phyloP scores from a whole-genome alignment of 2,888 invertebrate genomes.

The Malthinus seriepunctatus region DNA sequence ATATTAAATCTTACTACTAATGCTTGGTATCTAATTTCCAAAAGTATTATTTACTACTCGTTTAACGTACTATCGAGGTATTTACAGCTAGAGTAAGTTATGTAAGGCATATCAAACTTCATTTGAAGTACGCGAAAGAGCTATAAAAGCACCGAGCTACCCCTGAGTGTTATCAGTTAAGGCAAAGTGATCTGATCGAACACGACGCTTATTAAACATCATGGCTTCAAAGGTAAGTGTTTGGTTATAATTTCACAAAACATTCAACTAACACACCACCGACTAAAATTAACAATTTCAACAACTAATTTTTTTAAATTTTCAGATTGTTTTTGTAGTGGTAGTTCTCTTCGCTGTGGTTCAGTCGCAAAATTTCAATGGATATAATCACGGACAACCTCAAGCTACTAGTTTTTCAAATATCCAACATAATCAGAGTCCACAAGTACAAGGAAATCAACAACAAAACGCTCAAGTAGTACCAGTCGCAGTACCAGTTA shows the following conservation, averaged over 20 bases:
- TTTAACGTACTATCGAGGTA: constrained; percentile 34
- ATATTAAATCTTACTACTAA: constrained; percentile 25
- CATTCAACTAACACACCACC: neutral
- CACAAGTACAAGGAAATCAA: constrained; percentile 20
- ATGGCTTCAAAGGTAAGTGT: constrained; percentile 42
- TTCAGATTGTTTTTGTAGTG: constrained; percentile 29
- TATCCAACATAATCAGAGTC: constrained; percentile 39
- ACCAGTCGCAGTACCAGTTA: constrained; percentile 40
- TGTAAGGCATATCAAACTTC: constrained; percentile 41
- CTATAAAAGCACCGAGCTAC: constrained; percentile 39
- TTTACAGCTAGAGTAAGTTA: constrained; percentile 35
- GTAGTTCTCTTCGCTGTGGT: constrained; percentile 30
- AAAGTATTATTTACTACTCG: constrained; percentile 37
- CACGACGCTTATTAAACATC: constrained; percentile 31
- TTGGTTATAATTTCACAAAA: neutral
- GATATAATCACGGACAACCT: constrained; percentile 33
- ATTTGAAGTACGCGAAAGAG: constrained; percentile 26
- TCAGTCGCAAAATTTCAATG: constrained; percentile 28
- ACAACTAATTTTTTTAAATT: neutral
- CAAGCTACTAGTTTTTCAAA: constrained; percentile 39
- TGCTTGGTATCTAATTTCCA: constrained; percentile 39
- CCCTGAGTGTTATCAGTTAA: constrained; percentile 39
- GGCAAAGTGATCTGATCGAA: constrained; percentile 34
- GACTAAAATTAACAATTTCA: neutral
- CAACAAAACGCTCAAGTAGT: constrained; percentile 32